A percentile compares a stretch with the other conserved stretches of the same genome.
Evolutionary conservation across 2,888 invertebrate genomes (phyloP).

Genomic region (Beris morrisii): DNA sequence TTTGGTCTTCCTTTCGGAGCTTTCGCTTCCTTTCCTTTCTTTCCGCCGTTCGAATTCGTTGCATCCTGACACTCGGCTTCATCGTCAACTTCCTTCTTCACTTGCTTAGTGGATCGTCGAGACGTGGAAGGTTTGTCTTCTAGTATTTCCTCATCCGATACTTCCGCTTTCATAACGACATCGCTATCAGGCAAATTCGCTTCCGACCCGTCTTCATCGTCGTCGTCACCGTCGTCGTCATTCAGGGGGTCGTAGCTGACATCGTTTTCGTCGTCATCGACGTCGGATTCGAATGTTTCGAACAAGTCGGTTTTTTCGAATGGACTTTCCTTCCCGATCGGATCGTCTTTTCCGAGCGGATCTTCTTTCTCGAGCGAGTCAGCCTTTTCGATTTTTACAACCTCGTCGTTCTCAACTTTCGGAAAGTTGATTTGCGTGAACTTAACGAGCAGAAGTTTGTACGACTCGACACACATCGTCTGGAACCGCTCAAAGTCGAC

Average conservation of each 20-base stretch:
- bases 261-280: background rate
- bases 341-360: background rate
- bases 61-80: background rate
- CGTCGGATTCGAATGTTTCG: no score
- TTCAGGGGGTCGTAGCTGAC: background rate
- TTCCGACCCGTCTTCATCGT: background rate
- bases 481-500: constrained; percentile 8
- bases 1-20: background rate
- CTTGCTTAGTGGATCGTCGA: background rate
- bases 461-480: constrained; percentile 16
- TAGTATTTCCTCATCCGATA: constrained; percentile 10
- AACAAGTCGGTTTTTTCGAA: no score
- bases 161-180: background rate
- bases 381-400: background rate
- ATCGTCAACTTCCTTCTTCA: background rate
- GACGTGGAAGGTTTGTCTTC: constrained; percentile 4
- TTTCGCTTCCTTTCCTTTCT: constrained; percentile 5
- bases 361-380: background rate
- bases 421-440: background rate
- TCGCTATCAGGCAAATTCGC: background rate
- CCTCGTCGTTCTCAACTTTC: background rate
- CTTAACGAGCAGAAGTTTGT: background rate
- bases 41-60: no score
- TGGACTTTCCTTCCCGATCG: background rate
- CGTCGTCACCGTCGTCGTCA: constrained; percentile 1